Base-by-base conservation (phyloP, 2,113 vertebrate genomes). In the Aphyosemion australe region DNA sequence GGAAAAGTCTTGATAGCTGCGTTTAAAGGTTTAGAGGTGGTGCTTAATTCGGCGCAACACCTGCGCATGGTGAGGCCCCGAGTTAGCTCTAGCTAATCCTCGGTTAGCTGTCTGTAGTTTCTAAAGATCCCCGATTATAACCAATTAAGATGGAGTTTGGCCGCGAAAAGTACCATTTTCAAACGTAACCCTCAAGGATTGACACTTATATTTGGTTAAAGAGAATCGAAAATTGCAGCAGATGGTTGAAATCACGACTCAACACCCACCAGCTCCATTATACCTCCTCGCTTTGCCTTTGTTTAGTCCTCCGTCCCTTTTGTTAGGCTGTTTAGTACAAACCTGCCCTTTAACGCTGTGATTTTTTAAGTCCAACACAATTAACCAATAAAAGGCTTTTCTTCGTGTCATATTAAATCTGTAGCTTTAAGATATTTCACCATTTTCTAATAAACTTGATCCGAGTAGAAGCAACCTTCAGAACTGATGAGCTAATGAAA, bases 11-110 rank as follows among this genome's bases (percentile, higher is more conserved):
- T 37, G 34, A 37, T 37, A 1, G 9, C 34, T 37, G 4, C 4
- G 7, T 37, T 37, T 7, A 26, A 26, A 37, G 6, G 34, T 37
- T 37, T 7, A 37, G 9, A 7, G 9, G 34, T 3, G 34, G 34
- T 37, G 8, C 8, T 19, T 19, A n/a, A 19, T 48, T 19, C n/a
- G 46, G 46, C 4, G 1, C n/a, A 48, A 48, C 46, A 19, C 46
- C 46, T 18, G 58, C 83, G 88, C 88, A 85, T 90, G 88, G 88
- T 54, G 45, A 79, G 86, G 86, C 65, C 88, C 55, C 1, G 6
- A 59, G 26, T 63, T 65, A 82, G 52, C 78, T 8, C 1, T 2
- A 12, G 82, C 82, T 82, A 82, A 76, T 67, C 21, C 45, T 43
- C 4, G 47, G 18, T 68, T 78, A 73, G 61, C 73, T 20, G 32